Conservation (phyloP, 2,113 vertebrate species). For the Hydrolagus affinis region DNA sequence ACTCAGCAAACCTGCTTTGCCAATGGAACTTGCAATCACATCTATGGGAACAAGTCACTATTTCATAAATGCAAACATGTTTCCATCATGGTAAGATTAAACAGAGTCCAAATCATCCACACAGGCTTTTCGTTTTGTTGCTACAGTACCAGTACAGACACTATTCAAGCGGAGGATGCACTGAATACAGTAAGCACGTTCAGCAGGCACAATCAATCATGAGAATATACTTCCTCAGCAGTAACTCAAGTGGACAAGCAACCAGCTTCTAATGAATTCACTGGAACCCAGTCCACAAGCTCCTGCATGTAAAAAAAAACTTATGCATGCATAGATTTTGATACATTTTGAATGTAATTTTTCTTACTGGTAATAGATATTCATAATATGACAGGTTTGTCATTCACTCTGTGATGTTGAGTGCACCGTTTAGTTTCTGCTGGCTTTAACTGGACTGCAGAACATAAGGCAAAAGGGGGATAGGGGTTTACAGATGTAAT, state of each 20-base stretch:
- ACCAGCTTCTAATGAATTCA: neutral
- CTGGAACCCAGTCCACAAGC: neutral
- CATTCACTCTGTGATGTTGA: neutral
- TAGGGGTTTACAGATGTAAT: neutral
- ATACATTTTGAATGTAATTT: neutral
- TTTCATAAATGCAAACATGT: neutral
- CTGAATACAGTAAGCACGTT: neutral
- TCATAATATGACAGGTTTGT: neutral
- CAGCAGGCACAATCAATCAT: neutral
- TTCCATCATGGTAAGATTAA: neutral
- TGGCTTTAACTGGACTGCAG: neutral
- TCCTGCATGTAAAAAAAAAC: neutral
- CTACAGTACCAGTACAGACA: neutral
- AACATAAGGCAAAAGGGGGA: neutral
- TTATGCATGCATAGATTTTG: no score
- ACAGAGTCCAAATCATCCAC: neutral
- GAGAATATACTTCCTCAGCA: constrained; percentile 11
- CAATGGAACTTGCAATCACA: neutral
- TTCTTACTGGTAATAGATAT: neutral
- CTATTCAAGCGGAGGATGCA: neutral
- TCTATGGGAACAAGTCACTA: neutral
- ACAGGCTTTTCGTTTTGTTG: neutral
- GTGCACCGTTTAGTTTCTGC: neutral
- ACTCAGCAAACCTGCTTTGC: neutral
- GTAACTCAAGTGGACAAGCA: neutral